Evolutionary conservation across 2,797 vertebrate genomes (phyloP).

Genomic region (Nothura maculosa): DNA sequence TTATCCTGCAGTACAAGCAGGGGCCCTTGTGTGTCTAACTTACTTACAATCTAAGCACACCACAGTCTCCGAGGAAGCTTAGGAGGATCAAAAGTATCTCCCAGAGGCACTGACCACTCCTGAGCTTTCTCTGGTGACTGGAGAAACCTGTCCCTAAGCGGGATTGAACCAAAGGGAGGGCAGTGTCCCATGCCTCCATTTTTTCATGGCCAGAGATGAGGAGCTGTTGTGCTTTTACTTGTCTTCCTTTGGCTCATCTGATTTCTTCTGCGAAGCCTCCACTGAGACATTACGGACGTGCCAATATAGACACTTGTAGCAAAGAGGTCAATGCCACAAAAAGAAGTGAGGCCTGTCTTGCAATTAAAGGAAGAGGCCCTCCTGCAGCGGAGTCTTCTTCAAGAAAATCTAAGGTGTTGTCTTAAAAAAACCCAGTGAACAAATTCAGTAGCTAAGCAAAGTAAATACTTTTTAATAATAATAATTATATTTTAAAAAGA

Average conservation of each 20-base stretch:
- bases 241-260: background rate
- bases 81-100: background rate
- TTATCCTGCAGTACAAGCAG: background rate
- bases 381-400: background rate
- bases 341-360: background rate
- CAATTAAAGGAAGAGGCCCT: background rate
- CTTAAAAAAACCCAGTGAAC: background rate
- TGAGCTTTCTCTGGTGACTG: accelerated
- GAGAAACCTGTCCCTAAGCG: background rate
- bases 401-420: background rate
- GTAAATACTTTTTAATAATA: background rate
- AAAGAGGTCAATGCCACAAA: background rate
- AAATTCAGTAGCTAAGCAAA: background rate
- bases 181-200: background rate
- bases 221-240: background rate
- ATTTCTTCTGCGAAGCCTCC: background rate
- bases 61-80: background rate
- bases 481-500: background rate
- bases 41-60: background rate
- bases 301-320: background rate
- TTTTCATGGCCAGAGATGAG: background rate
- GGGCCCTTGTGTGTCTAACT: background rate
- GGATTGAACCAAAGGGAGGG: background rate
- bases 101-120: background rate
- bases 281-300: background rate